Conservation (phyloP, 30 jellyfish, hydroid and myxozoan species). For the Rhopilema esculentum region DNA sequence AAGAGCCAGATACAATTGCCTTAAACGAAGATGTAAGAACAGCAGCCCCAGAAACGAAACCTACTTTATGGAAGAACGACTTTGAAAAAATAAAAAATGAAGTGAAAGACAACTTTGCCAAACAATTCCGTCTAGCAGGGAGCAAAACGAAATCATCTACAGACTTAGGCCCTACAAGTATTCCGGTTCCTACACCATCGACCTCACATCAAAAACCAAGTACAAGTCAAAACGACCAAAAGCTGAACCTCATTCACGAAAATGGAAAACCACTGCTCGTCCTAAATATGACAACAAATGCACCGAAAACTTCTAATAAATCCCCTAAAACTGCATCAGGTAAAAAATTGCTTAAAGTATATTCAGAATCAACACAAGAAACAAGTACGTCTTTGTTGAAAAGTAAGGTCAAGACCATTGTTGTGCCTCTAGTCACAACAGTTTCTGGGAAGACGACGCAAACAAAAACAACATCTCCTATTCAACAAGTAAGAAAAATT, state of each 20-base stretch:
- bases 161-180: conserved; percentile 1
- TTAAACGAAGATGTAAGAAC: not conserved
- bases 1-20: not conserved
- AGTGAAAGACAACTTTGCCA: not conserved
- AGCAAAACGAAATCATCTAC: conserved; percentile 3
- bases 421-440: no score
- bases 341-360: no score
- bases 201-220: not conserved
- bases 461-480: not conserved
- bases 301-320: not conserved
- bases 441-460: not conserved
- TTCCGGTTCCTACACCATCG: not conserved
- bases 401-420: not conserved
- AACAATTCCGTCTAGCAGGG: not conserved
- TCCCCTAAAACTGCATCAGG: no score
- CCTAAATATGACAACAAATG: not conserved
- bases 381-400: not conserved
- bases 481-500: not conserved
- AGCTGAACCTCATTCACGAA: not conserved
- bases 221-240: not conserved
- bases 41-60: conserved; percentile 1
- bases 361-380: not conserved
- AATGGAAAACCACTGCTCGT: not conserved
- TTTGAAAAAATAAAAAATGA: conserved; percentile 6
- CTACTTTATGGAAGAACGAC: conserved; percentile 17